Conservation (phyloP, 2,797 vertebrate species). For the Delichon dasypus region DNA sequence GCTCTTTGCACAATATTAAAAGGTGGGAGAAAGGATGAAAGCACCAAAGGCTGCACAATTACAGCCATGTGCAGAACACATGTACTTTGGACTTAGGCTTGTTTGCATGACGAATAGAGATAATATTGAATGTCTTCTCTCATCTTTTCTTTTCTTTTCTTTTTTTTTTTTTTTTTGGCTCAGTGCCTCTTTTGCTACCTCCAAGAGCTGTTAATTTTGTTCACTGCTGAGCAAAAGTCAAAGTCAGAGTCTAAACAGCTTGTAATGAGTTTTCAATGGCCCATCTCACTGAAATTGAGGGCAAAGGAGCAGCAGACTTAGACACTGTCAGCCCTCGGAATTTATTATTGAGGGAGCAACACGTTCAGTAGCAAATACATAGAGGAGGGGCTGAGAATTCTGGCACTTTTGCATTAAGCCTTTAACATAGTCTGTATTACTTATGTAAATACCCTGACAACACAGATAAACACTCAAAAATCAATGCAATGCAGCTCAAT, state of each 20-base stretch:
- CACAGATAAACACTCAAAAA: slow-evolving; percentile 37
- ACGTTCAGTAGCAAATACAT: slow-evolving; percentile 46
- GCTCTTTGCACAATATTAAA: not conserved
- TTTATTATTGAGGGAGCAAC: slow-evolving; percentile 78
- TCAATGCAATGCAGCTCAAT: slow-evolving; percentile 12
- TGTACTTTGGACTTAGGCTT: slow-evolving; percentile 38
- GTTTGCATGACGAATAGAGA: slow-evolving; percentile 78
- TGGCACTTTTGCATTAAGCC: slow-evolving; percentile 35
- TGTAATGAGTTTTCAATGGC: slow-evolving; percentile 89
- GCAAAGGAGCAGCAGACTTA: slow-evolving; percentile 83
- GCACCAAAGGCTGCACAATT: slow-evolving; percentile 15
- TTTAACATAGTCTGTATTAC: slow-evolving; percentile 14
- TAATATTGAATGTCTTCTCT: slow-evolving; percentile 75
- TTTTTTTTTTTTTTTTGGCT: slow-evolving; percentile 70
- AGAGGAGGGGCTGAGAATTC: slow-evolving; percentile 52
- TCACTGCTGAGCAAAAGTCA: slow-evolving; percentile 85
- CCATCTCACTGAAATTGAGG: slow-evolving; percentile 87
- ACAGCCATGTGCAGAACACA: slow-evolving; percentile 38
- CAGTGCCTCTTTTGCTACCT: slow-evolving; percentile 76
- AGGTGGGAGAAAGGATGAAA: not conserved
- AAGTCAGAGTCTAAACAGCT: slow-evolving; percentile 88
- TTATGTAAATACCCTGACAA: slow-evolving; percentile 57
- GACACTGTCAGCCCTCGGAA: slow-evolving; percentile 78
- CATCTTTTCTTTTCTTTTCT: slow-evolving; percentile 53
- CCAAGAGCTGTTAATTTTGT: slow-evolving; percentile 86